Percentiles rank a stretch among this genome's conserved stretches.
Conservation (phyloP, 2,113 vertebrate genomes). For the Agelaius phoeniceus region DNA sequence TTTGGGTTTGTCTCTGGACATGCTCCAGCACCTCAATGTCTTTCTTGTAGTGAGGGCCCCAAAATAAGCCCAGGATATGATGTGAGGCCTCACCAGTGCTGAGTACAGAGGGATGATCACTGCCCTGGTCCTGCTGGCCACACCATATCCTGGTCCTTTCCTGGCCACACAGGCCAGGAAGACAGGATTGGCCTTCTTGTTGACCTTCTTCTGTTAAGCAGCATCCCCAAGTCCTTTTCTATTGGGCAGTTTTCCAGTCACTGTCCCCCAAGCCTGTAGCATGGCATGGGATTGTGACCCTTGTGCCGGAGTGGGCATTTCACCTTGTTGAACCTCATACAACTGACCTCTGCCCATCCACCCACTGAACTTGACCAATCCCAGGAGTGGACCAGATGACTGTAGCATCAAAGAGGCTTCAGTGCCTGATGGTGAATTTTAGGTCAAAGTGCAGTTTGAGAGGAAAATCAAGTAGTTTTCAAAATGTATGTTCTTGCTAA, state of each 20-base stretch:
- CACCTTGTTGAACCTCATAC: background rate
- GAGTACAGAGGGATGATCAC: background rate
- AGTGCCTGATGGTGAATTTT: background rate
- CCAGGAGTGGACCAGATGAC: background rate
- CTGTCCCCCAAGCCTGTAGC: background rate
- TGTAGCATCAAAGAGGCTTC: background rate
- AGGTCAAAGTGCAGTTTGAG: background rate
- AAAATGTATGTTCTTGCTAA: background rate
- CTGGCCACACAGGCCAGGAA: background rate
- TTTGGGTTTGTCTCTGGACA: background rate
- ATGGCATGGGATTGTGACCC: background rate
- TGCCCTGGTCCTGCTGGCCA: background rate
- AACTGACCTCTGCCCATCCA: background rate
- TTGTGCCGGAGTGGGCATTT: background rate
- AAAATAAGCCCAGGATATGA: background rate
- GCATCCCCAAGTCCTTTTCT: background rate
- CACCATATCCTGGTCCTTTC: background rate
- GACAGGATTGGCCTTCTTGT: background rate
- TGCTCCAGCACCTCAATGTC: background rate
- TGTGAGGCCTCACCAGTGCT: background rate
- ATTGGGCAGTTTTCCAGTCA: background rate
- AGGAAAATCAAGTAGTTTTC: background rate
- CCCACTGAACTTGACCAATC: background rate
- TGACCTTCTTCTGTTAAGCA: background rate
- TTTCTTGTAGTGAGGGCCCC: background rate